Evolutionary conservation across 2,113 vertebrate species (phyloP), one percentile per base, ranked within the genome.

Genomic region (Myrmecobius fasciatus): DNA sequence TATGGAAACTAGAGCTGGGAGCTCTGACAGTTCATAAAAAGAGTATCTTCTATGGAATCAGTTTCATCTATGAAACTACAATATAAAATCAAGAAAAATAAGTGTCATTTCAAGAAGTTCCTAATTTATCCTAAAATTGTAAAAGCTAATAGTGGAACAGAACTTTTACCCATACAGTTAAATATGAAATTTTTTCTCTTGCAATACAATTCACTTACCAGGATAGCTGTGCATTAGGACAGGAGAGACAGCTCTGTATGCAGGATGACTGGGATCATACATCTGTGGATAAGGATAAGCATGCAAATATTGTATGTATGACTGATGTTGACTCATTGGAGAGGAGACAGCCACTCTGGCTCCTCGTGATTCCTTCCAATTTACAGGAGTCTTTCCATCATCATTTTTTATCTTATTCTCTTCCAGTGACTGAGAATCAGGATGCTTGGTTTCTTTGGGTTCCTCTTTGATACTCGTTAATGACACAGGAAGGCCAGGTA

Each of bases 221-320:
- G 99, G 99, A 98, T 99, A 99, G 91, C 99, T 99, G 98, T 99
- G 99, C 98, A 99, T 99, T 96, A 99, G 98, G 92, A 99, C 99
- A 0, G 99, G 99, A 96, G 99, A 99, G 91, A 99, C 99, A 93
- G 99, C 99, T 0, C 99, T 98, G 98, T 99, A 99, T 67, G 99
- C 99, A 93, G 99, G 99, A 98, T 99, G 99, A 95, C 98, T 98
- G 83, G 99, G 98, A 98, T 99, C 99, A 52, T 99, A 99, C 99
- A 99, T 99, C 95, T 99, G 99, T 20, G 99, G 99, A 98, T 99
- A 99, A 47, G 99, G 99, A 95, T 99, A 99, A 89, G 99, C 99
- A 96, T 99, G 99, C 98, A 99, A 98, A 98, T 99, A 99, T 98
- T 99, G 99, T 96, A 99, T 99, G 98, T 99, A 99, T 24, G 99